A percentile compares a stretch with the other conserved stretches of the same genome.
Conservation (phyloP, 2,797 vertebrate genomes). For the Cryptoprocta ferox region DNA sequence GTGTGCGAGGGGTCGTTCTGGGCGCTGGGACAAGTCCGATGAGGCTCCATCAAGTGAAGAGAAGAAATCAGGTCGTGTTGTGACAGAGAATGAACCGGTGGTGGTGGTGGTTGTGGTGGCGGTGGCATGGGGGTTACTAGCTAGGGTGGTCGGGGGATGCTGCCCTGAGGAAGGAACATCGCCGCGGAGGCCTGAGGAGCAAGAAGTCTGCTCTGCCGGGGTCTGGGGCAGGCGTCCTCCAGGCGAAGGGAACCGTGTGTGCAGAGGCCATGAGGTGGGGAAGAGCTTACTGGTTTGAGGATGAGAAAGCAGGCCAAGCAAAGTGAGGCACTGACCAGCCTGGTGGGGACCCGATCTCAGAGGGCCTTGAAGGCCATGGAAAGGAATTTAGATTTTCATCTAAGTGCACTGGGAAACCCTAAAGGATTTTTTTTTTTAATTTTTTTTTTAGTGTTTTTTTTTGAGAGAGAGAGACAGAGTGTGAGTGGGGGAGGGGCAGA, state of each 20-base stretch:
- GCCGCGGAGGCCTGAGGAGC: not conserved
- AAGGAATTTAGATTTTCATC: not conserved
- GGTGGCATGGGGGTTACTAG: not conserved
- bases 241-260: not conserved
- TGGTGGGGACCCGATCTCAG: not conserved
- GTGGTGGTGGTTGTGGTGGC: not conserved
- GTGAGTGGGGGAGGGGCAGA: not conserved
- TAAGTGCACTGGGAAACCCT: not conserved
- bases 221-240: not conserved
- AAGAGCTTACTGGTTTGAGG: not conserved
- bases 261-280: not conserved
- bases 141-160: not conserved
- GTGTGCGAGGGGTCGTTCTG: not conserved
- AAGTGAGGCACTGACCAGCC: not conserved
- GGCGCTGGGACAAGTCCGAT: not conserved
- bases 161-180: not conserved
- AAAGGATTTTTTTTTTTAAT: not conserved
- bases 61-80: not conserved
- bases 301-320: not conserved
- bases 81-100: not conserved
- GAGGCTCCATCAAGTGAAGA: not conserved
- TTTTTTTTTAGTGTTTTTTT: not conserved
- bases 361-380: not conserved
- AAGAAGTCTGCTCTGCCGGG: not conserved
- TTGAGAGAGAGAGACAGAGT: not conserved